phyloP scores from a whole-genome alignment of 2,888 invertebrate species.

The Empis stercorea region DNA sequence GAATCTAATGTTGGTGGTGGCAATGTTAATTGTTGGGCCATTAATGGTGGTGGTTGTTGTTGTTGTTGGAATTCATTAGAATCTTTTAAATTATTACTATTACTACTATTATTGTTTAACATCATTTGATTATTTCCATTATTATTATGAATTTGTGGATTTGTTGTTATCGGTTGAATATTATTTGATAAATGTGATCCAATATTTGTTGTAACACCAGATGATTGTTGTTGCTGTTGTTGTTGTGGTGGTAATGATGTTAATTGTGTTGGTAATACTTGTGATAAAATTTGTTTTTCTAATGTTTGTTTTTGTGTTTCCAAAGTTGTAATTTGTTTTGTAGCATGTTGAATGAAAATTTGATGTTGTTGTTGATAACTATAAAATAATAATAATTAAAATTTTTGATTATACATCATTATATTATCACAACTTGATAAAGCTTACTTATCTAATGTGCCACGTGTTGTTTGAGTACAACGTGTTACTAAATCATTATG shows the following conservation, averaged over 20 bases:
- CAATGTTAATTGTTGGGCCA: slow-evolving; percentile 8
- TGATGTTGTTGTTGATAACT: slow-evolving; percentile 90
- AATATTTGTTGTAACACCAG: background rate
- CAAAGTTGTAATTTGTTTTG: slow-evolving; percentile 73
- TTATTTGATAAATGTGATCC: background rate
- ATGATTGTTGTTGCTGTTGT: slow-evolving; percentile 30
- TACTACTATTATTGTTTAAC: slow-evolving; percentile 4
- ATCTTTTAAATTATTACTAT: background rate
- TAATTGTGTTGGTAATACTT: slow-evolving; percentile 32
- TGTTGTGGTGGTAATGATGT: slow-evolving; percentile 31
- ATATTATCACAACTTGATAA: background rate
- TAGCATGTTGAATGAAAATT: slow-evolving; percentile 83
- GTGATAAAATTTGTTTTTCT: slow-evolving; percentile 32
- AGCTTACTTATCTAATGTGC: slow-evolving; percentile 60
- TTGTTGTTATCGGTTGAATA: slow-evolving; percentile 3
- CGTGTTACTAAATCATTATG: slow-evolving; percentile 66
- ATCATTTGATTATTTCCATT: slow-evolving; percentile 16
- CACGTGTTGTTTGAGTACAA: slow-evolving; percentile 65
- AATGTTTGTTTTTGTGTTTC: slow-evolving; percentile 61
- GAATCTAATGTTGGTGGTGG: background rate
- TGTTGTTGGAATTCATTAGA: background rate
- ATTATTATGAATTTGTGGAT: slow-evolving; percentile 18
- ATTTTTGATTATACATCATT: background rate
- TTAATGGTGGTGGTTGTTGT: background rate
- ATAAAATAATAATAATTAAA: slow-evolving; percentile 18